Conservation (phyloP, 1,140 invertebrate genomes). For the Aporrectodea caliginosa region DNA sequence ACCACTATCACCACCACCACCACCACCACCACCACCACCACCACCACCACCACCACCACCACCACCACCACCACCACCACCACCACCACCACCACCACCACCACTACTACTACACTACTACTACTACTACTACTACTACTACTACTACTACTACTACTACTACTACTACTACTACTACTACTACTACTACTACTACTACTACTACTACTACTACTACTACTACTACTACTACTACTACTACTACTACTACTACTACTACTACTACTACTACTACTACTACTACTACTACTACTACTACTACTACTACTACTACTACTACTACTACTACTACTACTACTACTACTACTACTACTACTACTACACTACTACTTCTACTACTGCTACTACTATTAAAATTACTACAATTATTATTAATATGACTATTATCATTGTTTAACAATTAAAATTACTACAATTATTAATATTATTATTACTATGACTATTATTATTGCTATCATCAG, state of each 20-base stretch:
- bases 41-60: background rate
- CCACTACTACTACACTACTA: too few relatives aligned
- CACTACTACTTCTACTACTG: constrained; percentile 1
- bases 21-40: background rate
- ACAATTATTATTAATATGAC: too few relatives aligned
- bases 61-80: background rate
- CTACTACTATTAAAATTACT: background rate
- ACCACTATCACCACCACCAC: too few relatives aligned
- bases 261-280: constrained; percentile 7
- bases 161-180: constrained; percentile 5
- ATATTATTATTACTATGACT: too few relatives aligned
- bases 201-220: constrained; percentile 7
- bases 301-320: background rate
- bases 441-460: too few relatives aligned
- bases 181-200: constrained; percentile 2
- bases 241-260: constrained; percentile 7
- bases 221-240: constrained; percentile 7
- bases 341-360: too few relatives aligned
- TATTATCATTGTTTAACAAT: too few relatives aligned
- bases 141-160: constrained; percentile 5
- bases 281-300: too few relatives aligned
- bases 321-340: background rate
- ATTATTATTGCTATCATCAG: too few relatives aligned
- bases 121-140: constrained; percentile 7
- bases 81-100: background rate